Conservation (phyloP, 1,140 invertebrate species). For the Drosophila arawakana region DNA sequence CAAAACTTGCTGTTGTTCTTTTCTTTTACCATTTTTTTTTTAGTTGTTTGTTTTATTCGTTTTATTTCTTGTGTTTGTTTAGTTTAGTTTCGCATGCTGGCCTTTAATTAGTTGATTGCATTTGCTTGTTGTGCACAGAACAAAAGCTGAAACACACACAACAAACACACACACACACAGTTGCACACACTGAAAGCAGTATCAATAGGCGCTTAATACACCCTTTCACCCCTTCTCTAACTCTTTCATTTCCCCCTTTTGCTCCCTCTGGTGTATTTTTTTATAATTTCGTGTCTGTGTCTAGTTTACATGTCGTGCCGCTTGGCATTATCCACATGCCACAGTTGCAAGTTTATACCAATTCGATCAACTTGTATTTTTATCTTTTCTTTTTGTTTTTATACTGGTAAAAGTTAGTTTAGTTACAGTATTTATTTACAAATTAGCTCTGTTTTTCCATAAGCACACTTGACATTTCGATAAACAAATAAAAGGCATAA, state of each 20-base stretch:
- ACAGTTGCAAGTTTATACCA: background rate
- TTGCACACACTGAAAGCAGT: constrained; percentile 13
- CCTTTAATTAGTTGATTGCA: constrained; percentile 78
- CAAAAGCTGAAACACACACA: constrained; percentile 25
- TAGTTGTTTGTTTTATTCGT: background rate
- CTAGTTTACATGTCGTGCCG: constrained; percentile 14
- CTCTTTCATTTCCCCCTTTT: background rate
- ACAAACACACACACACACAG: background rate
- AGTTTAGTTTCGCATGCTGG: constrained; percentile 57
- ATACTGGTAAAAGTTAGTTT: no score
- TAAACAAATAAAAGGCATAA: no score
- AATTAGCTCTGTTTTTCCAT: background rate
- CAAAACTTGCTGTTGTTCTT: constrained; percentile 8
- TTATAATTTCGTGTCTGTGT: constrained; percentile 20
- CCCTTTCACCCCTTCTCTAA: background rate
- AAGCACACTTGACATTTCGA: no score
- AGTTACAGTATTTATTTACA: no score
- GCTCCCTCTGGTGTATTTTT: background rate
- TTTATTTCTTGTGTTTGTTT: constrained; percentile 39
- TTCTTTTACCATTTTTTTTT: background rate
- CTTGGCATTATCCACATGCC: constrained; percentile 10
- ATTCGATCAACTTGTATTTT: constrained; percentile 1
- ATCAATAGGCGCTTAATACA: constrained; percentile 13
- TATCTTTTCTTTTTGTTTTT: constrained; percentile 1
- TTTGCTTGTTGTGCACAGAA: constrained; percentile 48